Conservation (phyloP, 2,113 vertebrate species). For the Nansenia antarctica region DNA sequence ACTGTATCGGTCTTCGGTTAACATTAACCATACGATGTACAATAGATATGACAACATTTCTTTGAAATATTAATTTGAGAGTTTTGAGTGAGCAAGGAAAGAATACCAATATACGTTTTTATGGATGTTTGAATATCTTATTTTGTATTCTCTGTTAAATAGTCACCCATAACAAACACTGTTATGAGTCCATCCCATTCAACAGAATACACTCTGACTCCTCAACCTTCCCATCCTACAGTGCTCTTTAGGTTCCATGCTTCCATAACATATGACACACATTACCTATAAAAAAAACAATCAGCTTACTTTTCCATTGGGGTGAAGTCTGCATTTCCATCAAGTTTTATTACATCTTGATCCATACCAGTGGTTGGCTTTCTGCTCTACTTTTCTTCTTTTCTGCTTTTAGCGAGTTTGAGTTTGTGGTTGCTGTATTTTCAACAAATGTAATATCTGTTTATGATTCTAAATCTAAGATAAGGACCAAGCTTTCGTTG, state of each 20-base stretch:
- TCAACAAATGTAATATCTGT: conserved; percentile 32
- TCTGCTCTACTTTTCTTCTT: conserved; percentile 41
- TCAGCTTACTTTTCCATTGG: conserved; percentile 15
- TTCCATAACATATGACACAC: conserved; percentile 1
- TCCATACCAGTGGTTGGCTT: conserved; percentile 36
- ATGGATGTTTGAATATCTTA: not conserved
- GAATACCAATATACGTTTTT: too few species aligned
- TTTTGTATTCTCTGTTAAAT: not conserved
- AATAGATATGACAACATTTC: too few species aligned
- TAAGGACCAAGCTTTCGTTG: conserved; percentile 64
- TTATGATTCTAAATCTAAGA: conserved; percentile 25
- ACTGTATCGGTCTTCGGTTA: not conserved
- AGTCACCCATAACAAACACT: conserved; percentile 14
- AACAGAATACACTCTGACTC: not conserved
- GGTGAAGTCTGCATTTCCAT: conserved; percentile 3
- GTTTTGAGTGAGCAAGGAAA: not conserved
- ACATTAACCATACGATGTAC: not conserved
- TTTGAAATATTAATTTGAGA: not conserved
- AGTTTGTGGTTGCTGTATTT: conserved; percentile 61
- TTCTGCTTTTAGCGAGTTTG: conserved; percentile 55
- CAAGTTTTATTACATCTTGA: conserved; percentile 39
- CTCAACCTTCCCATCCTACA: conserved; percentile 36
- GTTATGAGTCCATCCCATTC: not conserved
- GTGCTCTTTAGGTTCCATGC: conserved; percentile 43
- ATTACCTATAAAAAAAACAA: conserved; percentile 19